These are phyloP conservation scores for Marmota monax DNA, from an alignment of 2,113 vertebrate genomes.

Conservation along the genomic window DNA sequence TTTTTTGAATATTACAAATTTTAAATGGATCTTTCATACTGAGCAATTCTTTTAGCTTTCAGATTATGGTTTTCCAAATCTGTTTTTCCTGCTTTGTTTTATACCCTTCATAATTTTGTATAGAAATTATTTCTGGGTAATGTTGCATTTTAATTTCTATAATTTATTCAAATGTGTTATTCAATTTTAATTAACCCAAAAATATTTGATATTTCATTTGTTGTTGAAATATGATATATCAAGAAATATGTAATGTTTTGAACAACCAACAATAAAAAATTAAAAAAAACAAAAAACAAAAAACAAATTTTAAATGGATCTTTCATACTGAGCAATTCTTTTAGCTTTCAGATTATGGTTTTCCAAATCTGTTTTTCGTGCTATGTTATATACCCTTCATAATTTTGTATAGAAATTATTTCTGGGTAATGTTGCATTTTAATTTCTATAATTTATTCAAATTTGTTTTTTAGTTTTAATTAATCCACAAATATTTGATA, in stretches of 20 bases:
- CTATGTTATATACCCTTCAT: not conserved
- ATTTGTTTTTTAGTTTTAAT: not conserved
- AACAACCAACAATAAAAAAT: too few relatives aligned
- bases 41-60: not conserved
- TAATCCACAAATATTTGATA: not conserved
- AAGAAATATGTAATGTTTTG: too few relatives aligned
- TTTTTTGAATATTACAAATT: not conserved
- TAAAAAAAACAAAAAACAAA: too few relatives aligned
- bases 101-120: not conserved
- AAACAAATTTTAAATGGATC: not conserved
- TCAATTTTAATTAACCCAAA: not conserved
- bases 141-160: not conserved
- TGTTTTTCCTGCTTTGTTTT: not conserved
- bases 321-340: not conserved
- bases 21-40: not conserved
- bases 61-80: not conserved
- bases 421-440: not conserved
- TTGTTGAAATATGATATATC: too few relatives aligned
- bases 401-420: not conserved
- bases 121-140: not conserved
- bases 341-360: not conserved
- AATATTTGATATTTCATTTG: not conserved
- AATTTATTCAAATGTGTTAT: not conserved
- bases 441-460: not conserved
- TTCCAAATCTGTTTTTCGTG: not conserved